A percentile compares a stretch with the other conserved stretches of the same genome.
Evolutionary conservation across 2,797 vertebrate genomes (phyloP).

Genomic region (Poecilia picta): DNA sequence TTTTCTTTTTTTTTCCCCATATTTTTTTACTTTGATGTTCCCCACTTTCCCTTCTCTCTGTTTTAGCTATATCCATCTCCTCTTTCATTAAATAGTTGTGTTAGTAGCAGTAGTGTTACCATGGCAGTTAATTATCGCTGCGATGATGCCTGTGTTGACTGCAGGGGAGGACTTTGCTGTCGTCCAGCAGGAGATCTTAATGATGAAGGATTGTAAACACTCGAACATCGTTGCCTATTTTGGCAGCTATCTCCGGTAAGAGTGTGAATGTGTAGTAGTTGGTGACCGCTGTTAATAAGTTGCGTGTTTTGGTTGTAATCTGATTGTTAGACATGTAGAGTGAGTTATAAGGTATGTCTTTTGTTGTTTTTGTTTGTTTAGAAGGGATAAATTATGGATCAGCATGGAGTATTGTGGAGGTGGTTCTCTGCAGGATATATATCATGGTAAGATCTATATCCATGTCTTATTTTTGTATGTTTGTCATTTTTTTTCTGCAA

Average conservation of each 20-base stretch:
- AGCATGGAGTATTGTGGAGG: conserved; percentile 99
- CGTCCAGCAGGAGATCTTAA: conserved; percentile 99
- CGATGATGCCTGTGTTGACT: conserved; percentile 14
- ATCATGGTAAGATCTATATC: conserved; percentile 86
- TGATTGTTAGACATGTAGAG: neutral
- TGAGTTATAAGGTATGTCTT: neutral
- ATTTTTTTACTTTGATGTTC: neutral
- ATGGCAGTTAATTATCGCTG: neutral
- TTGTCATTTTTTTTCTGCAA: neutral
- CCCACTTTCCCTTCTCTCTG: neutral
- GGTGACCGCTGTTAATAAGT: neutral
- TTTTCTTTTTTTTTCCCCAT: neutral
- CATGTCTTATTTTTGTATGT: neutral
- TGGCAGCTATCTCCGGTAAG: conserved; percentile 98
- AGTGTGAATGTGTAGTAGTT: neutral
- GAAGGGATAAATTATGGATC: conserved; percentile 99
- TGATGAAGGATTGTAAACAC: conserved; percentile 99
- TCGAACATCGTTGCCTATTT: conserved; percentile 99
- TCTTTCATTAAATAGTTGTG: neutral
- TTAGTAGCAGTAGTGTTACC: neutral
- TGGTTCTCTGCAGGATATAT: conserved; percentile 97
- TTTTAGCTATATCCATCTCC: neutral
- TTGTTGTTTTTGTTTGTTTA: conserved; percentile 54
- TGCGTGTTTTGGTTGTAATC: conserved; percentile 1
- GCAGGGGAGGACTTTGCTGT: conserved; percentile 98